These are phyloP conservation scores for Brachypalpus laphriformis DNA, from an alignment of 2,888 invertebrate genomes.

Conservation along the genomic window DNA sequence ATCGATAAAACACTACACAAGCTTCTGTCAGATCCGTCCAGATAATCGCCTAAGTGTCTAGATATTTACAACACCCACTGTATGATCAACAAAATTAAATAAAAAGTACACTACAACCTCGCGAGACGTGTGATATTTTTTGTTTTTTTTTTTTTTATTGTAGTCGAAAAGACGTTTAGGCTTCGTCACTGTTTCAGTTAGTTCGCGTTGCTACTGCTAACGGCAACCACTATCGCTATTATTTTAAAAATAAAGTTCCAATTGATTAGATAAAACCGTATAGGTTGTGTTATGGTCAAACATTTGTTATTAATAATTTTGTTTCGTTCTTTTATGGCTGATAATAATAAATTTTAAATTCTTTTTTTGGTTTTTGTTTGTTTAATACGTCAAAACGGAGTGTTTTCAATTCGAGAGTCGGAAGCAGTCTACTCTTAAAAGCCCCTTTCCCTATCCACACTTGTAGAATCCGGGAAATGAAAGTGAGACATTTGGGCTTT, in stretches of 20 bases:
- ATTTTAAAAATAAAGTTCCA: constrained; percentile 56
- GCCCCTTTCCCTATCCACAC: neutral
- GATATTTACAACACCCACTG: constrained; percentile 53
- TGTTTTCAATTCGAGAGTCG: neutral
- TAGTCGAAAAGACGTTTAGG: constrained; percentile 63
- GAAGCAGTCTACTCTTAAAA: neutral
- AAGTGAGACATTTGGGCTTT: constrained; percentile 56
- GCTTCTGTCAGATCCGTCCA: too few species aligned
- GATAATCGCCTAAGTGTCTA: neutral
- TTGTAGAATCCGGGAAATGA: constrained; percentile 31
- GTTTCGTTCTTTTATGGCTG: neutral
- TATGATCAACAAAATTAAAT: constrained; percentile 43
- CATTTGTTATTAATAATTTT: constrained; percentile 26
- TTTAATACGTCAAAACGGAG: neutral
- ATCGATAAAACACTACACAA: too few species aligned
- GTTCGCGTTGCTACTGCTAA: constrained; percentile 70
- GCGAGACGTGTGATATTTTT: constrained; percentile 46
- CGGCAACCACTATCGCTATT: constrained; percentile 64
- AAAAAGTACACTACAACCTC: constrained; percentile 45
- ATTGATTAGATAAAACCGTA: constrained; percentile 62
- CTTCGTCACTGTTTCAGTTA: constrained; percentile 71
- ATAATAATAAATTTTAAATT: neutral
- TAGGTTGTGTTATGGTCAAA: constrained; percentile 10
- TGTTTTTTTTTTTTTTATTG: constrained; percentile 15
- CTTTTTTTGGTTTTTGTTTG: neutral